Conservation (phyloP, 2,113 vertebrate genomes). For the Campylomormyrus numenius region DNA sequence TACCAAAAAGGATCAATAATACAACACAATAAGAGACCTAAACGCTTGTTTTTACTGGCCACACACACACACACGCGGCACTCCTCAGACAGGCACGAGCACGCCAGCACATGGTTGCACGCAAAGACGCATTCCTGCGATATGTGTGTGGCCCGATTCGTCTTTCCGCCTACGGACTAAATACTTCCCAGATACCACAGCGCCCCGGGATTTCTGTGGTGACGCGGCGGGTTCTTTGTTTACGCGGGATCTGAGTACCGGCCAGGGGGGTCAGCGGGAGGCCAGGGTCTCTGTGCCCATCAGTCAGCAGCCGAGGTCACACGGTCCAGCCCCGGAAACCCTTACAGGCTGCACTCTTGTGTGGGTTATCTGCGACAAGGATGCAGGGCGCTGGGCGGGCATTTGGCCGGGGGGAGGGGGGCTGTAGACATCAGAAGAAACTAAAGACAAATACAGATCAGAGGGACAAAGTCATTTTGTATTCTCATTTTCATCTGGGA, state of each 20-base stretch:
- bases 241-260: constrained; percentile 36
- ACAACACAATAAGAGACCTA: neutral
- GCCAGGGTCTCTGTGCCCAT: constrained; percentile 40
- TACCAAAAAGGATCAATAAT: neutral
- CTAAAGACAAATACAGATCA: neutral
- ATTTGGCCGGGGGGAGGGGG: neutral
- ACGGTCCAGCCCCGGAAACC: neutral
- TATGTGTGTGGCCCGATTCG: neutral
- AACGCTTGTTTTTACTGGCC: neutral
- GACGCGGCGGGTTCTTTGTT: constrained; percentile 51
- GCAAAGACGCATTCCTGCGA: neutral
- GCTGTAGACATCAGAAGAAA: neutral
- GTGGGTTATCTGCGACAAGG: neutral
- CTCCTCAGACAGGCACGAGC: neutral
- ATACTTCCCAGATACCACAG: constrained; percentile 44
- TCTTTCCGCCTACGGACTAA: constrained; percentile 1
- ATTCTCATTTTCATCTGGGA: neutral
- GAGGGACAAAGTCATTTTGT: neutral
- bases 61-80: neutral
- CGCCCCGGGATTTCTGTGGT: constrained; percentile 50
- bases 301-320: neutral
- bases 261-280: constrained; percentile 48
- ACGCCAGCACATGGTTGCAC: too few relatives aligned
- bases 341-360: neutral
- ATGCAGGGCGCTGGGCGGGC: neutral